Base-by-base conservation (phyloP, 30 jellyfish, hydroid and myxozoan species). In the Chrysaora quinquecirrha region DNA sequence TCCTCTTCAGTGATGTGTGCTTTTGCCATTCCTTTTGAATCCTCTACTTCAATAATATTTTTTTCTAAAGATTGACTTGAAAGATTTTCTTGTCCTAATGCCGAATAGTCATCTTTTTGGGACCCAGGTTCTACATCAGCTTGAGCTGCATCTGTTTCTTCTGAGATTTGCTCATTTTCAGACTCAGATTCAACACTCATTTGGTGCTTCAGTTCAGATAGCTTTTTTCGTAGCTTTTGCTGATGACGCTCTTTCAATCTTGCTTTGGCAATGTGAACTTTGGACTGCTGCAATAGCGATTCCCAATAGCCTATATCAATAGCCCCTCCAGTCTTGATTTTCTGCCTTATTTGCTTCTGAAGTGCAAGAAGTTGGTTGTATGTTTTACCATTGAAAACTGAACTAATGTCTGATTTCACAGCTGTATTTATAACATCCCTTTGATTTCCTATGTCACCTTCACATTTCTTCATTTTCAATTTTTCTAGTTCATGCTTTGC, bases 251-350 rank as follows among this genome's bases (percentile, higher is more conserved):
- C 99, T 60, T 79, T 88, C 34, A 95, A 56, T 60, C 94, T 71
- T 0, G 99, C 92, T 89, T 90, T 90, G 25, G 99, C 98, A 49
- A 95, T 80, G 48, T 52, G 62, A 3, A 96, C 97, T 66, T 90
- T 95, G 74, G 86, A 52, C 65, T 89, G 97, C 48, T 90, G 94
- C 34, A 95, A 72, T 48, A 95, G 76, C 22, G 98, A 85, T 70
- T 95, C 98, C 99, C 99, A 95, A 72, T 95, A 95, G 1, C 99
- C 99, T 85, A 87, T 83, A 76, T 95, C 99, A 19, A 95, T 89
- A 6, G 99, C 79, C 0, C 99, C 99, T 2, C 99, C 99, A 72
- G 87, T 94, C 27, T 74, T 84, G 62, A 95, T 84, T 62, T 95
- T 95, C 24, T 85, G 58, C 43, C 69, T 72, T 20, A 95, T 95